Conservation (phyloP, 2,888 invertebrate species). For the Ormyrus pomaceus region DNA sequence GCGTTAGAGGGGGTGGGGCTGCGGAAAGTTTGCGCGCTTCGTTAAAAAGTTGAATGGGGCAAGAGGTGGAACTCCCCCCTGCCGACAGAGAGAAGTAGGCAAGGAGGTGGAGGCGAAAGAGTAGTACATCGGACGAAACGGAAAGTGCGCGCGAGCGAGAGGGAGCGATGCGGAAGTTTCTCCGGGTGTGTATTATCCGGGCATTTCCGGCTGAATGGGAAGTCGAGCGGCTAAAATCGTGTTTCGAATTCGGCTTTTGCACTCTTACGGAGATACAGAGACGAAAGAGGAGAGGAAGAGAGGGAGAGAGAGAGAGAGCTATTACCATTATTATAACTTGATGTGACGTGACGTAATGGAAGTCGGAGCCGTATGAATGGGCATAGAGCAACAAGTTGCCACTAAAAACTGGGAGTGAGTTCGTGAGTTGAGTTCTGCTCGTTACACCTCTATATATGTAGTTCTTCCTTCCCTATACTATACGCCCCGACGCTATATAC, state of each 20-base stretch:
- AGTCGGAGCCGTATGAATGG: conserved; percentile 76
- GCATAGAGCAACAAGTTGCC: conserved; percentile 75
- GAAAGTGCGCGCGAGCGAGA: conserved; percentile 40
- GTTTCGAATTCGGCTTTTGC: conserved; percentile 67
- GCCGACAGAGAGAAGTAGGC: neutral
- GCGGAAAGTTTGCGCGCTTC: conserved; percentile 44
- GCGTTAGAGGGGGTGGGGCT: too few relatives aligned
- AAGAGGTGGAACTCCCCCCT: neutral
- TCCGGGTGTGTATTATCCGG: conserved; percentile 40
- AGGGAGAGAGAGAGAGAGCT: conserved; percentile 57
- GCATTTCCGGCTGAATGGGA: conserved; percentile 49
- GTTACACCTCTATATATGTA: conserved; percentile 75
- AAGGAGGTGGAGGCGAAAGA: neutral
- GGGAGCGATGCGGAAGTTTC: conserved; percentile 48
- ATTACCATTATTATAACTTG: conserved; percentile 76
- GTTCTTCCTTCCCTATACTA: conserved; percentile 74
- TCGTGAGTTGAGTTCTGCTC: conserved; percentile 76
- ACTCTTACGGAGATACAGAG: conserved; percentile 14
- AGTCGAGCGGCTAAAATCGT: conserved; percentile 63
- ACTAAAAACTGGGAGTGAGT: conserved; percentile 76
- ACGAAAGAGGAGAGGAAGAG: neutral
- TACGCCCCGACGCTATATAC: conserved; percentile 70
- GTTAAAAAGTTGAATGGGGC: conserved; percentile 53
- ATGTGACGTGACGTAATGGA: conserved; percentile 76
- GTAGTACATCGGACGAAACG: conserved; percentile 71